These are phyloP conservation scores for Myotis pilosus DNA, from an alignment of 2,797 vertebrate genomes.

Conservation along the genomic window DNA sequence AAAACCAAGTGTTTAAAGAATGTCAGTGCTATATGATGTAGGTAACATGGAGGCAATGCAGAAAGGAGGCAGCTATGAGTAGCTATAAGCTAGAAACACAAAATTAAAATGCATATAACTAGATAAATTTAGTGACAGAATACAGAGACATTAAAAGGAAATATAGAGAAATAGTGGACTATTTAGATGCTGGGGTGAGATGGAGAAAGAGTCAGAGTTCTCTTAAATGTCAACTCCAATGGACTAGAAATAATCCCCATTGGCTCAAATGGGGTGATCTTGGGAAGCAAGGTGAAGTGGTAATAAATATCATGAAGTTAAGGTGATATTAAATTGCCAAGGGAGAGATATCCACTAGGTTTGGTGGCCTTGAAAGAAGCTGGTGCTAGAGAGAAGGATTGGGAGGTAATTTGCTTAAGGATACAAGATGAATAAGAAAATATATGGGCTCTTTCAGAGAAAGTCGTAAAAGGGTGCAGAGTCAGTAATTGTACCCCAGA, in stretches of 20 bases:
- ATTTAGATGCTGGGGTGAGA: neutral
- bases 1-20: neutral
- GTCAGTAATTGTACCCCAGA: neutral
- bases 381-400: neutral
- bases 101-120: neutral
- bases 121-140: neutral
- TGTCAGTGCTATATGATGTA: neutral
- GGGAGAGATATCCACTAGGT: neutral
- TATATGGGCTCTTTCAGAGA: neutral
- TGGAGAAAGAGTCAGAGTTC: neutral
- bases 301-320: neutral
- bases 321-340: neutral
- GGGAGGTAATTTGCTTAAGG: constrained; percentile 14
- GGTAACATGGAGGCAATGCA: neutral
- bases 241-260: neutral
- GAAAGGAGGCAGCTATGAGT: neutral
- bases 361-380: neutral
- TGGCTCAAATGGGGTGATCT: neutral
- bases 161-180: neutral
- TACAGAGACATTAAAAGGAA: neutral
- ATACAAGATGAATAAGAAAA: neutral
- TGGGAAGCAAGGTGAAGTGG: neutral
- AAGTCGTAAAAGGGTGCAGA: neutral
- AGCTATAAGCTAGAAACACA: neutral
- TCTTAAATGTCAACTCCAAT: neutral